These are phyloP conservation scores for Manduca sexta DNA, from an alignment of 1,140 invertebrate species.

Conservation along the genomic window DNA sequence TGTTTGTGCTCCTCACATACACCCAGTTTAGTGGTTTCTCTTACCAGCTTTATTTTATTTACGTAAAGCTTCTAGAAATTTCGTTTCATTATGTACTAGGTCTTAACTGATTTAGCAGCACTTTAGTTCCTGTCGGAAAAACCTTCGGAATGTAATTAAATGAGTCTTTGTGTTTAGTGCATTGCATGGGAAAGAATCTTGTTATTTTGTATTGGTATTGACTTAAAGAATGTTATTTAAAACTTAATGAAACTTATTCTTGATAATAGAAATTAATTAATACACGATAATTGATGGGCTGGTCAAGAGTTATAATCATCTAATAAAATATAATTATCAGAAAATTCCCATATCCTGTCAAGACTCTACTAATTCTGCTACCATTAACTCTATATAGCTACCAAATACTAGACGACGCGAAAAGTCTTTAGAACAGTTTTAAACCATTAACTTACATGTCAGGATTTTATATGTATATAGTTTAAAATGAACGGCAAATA, in stretches of 20 bases:
- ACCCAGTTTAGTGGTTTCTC: conserved; percentile 14
- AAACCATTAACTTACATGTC: too few species aligned
- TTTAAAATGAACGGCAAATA: too few species aligned
- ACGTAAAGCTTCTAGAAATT: conserved; percentile 8
- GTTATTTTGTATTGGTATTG: background rate
- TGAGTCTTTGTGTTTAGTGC: conserved; percentile 1
- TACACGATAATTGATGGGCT: too few species aligned
- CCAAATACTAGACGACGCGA: too few species aligned
- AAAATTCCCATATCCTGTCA: too few species aligned
- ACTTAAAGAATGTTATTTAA: background rate
- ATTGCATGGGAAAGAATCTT: background rate
- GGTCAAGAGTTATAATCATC: too few species aligned
- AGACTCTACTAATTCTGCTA: too few species aligned
- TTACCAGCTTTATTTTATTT: conserved; percentile 15
- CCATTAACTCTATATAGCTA: too few species aligned
- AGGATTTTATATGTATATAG: too few species aligned
- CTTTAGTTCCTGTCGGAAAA: conserved; percentile 1
- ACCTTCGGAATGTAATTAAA: conserved; percentile 3
- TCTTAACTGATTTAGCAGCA: conserved; percentile 14
- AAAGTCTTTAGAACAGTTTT: too few species aligned
- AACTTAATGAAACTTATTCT: background rate
- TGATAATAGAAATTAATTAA: too few species aligned
- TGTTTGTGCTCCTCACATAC: conserved; percentile 27
- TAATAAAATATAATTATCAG: too few species aligned
- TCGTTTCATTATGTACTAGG: conserved; percentile 11